Evolutionary conservation across 2,888 invertebrate genomes (phyloP).

Genomic region (Thymelicus sylvestris): DNA sequence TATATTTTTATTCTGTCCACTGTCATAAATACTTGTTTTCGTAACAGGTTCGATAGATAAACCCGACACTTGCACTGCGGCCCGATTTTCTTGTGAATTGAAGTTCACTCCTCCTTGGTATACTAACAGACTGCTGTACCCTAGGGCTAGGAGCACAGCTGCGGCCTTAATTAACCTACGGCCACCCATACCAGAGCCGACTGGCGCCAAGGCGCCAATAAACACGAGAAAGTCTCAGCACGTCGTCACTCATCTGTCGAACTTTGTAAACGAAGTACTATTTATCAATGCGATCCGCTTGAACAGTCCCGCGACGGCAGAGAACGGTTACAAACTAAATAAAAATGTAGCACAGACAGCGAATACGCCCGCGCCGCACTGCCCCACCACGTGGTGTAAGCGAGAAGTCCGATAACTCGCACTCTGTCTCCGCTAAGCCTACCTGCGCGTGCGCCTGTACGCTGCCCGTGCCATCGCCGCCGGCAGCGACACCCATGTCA

Average conservation of each 20-base stretch:
- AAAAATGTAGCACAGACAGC: constrained; percentile 83
- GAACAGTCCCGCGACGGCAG: constrained; percentile 56
- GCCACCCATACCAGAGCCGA: constrained; percentile 74
- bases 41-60: constrained; percentile 82
- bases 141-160: constrained; percentile 81
- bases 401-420: constrained; percentile 53
- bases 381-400: constrained; percentile 78
- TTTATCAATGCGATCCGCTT: constrained; percentile 56
- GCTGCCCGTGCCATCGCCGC: constrained; percentile 63
- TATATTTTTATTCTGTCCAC: constrained; percentile 82
- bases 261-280: constrained; percentile 70
- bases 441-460: constrained; percentile 80
- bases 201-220: constrained; percentile 71
- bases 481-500: constrained; percentile 78
- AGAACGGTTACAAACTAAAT: constrained; percentile 83
- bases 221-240: constrained; percentile 62
- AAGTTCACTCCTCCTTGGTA: constrained; percentile 84
- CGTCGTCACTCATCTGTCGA: constrained; percentile 80
- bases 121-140: constrained; percentile 86
- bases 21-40: constrained; percentile 67
- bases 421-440: constrained; percentile 58
- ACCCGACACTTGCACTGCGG: constrained; percentile 74
- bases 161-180: constrained; percentile 78
- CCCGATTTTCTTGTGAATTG: constrained; percentile 79
- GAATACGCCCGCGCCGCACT: constrained; percentile 74